A percentile compares a stretch with the other conserved stretches of the same genome.
phyloP scores from a whole-genome alignment of 2,113 vertebrate species.

The Blennius ocellaris region DNA sequence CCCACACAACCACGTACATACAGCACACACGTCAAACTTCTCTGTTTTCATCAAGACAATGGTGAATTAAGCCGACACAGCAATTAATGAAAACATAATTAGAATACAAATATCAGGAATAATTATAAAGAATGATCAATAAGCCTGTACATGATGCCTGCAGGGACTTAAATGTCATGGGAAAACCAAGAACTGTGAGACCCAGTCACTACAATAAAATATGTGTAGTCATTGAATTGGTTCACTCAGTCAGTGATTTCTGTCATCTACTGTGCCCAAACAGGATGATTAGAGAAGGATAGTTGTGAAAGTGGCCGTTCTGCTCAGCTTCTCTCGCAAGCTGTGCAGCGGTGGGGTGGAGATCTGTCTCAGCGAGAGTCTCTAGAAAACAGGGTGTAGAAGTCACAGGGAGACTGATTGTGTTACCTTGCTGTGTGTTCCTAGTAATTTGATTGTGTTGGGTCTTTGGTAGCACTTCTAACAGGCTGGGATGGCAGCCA shows the following conservation, averaged over 20 bases:
- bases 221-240: neutral
- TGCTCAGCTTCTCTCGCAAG: conserved; percentile 29
- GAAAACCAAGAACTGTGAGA: too few relatives aligned
- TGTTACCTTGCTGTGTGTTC: conserved; percentile 62
- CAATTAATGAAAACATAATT: too few relatives aligned
- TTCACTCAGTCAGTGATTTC: neutral
- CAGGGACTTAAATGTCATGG: too few relatives aligned
- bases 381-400: conserved; percentile 44
- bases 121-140: too few relatives aligned
- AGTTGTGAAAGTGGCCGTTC: conserved; percentile 12
- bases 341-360: conserved; percentile 42
- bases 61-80: too few relatives aligned
- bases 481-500: conserved; percentile 61
- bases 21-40: neutral
- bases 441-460: conserved; percentile 63
- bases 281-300: conserved; percentile 21
- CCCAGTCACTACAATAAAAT: neutral
- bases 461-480: conserved; percentile 59
- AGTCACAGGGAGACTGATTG: conserved; percentile 61
- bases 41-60: too few relatives aligned
- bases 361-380: conserved; percentile 33
- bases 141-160: too few relatives aligned
- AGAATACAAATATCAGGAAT: too few relatives aligned
- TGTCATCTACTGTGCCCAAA: conserved; percentile 4
- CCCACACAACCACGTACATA: neutral